A percentile compares a stretch with the other conserved stretches of the same genome.
These are phyloP conservation scores for Drepana arcuata DNA, from an alignment of 1,140 invertebrate species.

Conservation along the genomic window DNA sequence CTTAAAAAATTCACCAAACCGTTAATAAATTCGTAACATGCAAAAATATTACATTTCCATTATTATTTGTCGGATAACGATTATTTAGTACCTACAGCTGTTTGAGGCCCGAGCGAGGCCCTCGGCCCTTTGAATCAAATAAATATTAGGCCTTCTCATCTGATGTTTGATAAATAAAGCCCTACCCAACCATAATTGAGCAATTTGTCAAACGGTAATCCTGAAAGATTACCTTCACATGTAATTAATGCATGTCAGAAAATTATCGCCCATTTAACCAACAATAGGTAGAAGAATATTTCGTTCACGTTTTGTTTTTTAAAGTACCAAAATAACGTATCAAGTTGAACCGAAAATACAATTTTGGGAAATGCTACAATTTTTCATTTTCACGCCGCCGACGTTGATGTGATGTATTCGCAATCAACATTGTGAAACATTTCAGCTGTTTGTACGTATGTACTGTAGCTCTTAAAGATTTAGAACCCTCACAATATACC, in stretches of 20 bases:
- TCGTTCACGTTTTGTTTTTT: slow-evolving; percentile 1
- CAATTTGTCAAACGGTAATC: slow-evolving; percentile 16
- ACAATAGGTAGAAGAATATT: neutral
- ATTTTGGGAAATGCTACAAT: no score
- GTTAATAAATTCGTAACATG: neutral
- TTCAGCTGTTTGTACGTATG: no score
- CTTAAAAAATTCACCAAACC: neutral
- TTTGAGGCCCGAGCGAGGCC: no score
- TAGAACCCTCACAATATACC: no score
- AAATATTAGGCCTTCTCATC: neutral
- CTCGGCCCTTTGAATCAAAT: neutral
- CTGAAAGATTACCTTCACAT: slow-evolving; percentile 10
- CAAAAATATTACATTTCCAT: neutral
- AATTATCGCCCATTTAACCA: neutral
- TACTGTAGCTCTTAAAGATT: no score
- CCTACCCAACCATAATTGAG: slow-evolving; percentile 8
- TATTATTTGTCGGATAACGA: neutral
- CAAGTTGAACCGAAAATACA: no score
- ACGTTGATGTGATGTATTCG: slow-evolving; percentile 3
- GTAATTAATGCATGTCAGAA: slow-evolving; percentile 9
- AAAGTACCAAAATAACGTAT: no score
- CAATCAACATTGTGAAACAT: neutral
- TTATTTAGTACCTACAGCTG: neutral
- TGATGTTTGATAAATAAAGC: neutral
- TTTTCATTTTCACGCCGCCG: slow-evolving; percentile 1